Percentiles rank a stretch among this genome's conserved stretches.
Evolutionary conservation across 2,113 vertebrate species (phyloP).

Genomic region (Gnathonemus echidnorhynchus): DNA sequence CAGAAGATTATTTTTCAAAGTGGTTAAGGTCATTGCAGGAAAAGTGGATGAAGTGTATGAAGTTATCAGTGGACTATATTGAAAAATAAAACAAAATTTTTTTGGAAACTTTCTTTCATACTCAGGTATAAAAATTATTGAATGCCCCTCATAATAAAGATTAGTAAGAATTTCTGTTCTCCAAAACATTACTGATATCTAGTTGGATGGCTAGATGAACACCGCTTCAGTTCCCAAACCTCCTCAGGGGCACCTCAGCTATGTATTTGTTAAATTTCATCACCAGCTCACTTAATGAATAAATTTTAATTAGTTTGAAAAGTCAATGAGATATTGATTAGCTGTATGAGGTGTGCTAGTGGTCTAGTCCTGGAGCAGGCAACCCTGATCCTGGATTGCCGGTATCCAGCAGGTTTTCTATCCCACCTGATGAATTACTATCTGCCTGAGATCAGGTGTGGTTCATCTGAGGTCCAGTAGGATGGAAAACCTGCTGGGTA

Average conservation of each 20-base stretch:
- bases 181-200: not conserved
- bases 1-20: too few relatives aligned
- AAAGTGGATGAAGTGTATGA: too few relatives aligned
- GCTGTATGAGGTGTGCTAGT: not conserved
- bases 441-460: not conserved
- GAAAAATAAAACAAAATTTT: too few relatives aligned
- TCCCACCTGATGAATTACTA: not conserved
- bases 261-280: not conserved
- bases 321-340: not conserved
- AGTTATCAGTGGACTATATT: too few relatives aligned
- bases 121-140: too few relatives aligned
- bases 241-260: not conserved
- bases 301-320: not conserved
- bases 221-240: not conserved
- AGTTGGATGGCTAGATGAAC: not conserved
- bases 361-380: not conserved
- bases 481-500: not conserved
- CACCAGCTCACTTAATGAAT: not conserved
- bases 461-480: not conserved
- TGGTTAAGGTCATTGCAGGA: too few relatives aligned
- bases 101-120: too few relatives aligned
- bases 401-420: not conserved
- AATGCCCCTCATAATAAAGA: not conserved
- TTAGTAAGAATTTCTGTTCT: not conserved
- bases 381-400: not conserved